Percentiles rank a stretch among this genome's conserved stretches.
Conservation (phyloP, 2,797 vertebrate species). For the Hypotaenidia okinawae region DNA sequence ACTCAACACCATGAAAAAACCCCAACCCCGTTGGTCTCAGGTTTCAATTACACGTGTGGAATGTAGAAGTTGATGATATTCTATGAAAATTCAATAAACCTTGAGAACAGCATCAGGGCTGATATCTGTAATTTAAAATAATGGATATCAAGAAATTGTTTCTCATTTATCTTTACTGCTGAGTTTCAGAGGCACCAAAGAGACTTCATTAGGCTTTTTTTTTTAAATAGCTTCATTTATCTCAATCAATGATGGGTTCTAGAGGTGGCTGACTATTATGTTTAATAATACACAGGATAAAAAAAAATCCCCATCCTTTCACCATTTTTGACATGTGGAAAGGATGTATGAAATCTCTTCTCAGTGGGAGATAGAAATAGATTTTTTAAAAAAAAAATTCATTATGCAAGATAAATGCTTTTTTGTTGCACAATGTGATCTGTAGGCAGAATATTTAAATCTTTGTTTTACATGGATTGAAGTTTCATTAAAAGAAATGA, state of each 20-base stretch:
- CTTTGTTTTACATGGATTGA: neutral
- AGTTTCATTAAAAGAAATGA: neutral
- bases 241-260: slow-evolving; percentile 82
- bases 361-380: neutral
- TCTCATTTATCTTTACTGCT: slow-evolving; percentile 87
- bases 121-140: slow-evolving; percentile 87
- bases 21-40: neutral
- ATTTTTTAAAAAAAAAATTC: neutral
- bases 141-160: slow-evolving; percentile 86
- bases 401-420: neutral
- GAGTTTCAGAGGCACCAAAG: slow-evolving; percentile 80
- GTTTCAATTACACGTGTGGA: slow-evolving; percentile 15
- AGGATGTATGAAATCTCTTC: neutral
- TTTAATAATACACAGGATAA: slow-evolving; percentile 66
- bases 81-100: slow-evolving; percentile 80
- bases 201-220: slow-evolving; percentile 82
- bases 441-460: slow-evolving; percentile 23
- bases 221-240: slow-evolving; percentile 82
- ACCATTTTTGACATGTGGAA: slow-evolving; percentile 27
- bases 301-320: neutral
- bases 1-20: neutral
- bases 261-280: slow-evolving; percentile 80
- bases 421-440: neutral
- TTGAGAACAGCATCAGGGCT: slow-evolving; percentile 76
- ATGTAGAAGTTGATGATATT: slow-evolving; percentile 59